These are phyloP conservation scores for Platycheirus albimanus DNA, from an alignment of 2,888 invertebrate genomes.

Conservation along the genomic window DNA sequence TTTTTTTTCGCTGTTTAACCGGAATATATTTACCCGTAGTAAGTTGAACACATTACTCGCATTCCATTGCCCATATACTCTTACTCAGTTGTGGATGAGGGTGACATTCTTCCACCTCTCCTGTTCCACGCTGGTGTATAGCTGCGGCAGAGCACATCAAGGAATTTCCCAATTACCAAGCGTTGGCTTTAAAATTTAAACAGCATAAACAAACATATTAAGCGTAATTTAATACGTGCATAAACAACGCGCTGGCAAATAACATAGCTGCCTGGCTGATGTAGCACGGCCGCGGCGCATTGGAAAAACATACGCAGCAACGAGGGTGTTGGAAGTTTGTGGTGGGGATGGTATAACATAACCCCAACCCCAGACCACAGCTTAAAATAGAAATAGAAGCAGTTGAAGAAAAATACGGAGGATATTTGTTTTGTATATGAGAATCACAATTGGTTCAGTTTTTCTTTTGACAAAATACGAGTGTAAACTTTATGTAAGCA, in stretches of 20 bases:
- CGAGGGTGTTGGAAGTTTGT: neutral
- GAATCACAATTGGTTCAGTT: neutral
- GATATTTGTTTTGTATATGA: conserved; percentile 8
- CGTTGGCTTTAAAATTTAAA: conserved; percentile 74
- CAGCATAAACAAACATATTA: conserved; percentile 75
- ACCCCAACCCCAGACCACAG: conserved; percentile 30
- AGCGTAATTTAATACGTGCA: conserved; percentile 75
- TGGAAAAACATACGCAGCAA: conserved; percentile 55
- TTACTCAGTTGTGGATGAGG: neutral
- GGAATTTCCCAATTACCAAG: conserved; percentile 73
- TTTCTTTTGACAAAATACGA: neutral
- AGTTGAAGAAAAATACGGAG: conserved; percentile 52
- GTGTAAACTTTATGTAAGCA: no score
- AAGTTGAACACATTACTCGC: conserved; percentile 57
- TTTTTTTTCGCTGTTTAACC: neutral
- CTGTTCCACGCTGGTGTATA: neutral
- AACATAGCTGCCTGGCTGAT: conserved; percentile 65
- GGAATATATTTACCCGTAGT: conserved; percentile 9
- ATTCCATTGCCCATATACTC: conserved; percentile 50
- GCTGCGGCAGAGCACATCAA: conserved; percentile 51
- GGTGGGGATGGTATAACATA: conserved; percentile 18
- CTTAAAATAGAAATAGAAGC: conserved; percentile 38
- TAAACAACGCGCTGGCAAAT: conserved; percentile 68
- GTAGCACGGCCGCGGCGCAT: conserved; percentile 42
- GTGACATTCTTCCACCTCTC: conserved; percentile 12